These are phyloP conservation scores for Anguilla rostrata DNA, from an alignment of 2,113 vertebrate species.

Conservation along the genomic window DNA sequence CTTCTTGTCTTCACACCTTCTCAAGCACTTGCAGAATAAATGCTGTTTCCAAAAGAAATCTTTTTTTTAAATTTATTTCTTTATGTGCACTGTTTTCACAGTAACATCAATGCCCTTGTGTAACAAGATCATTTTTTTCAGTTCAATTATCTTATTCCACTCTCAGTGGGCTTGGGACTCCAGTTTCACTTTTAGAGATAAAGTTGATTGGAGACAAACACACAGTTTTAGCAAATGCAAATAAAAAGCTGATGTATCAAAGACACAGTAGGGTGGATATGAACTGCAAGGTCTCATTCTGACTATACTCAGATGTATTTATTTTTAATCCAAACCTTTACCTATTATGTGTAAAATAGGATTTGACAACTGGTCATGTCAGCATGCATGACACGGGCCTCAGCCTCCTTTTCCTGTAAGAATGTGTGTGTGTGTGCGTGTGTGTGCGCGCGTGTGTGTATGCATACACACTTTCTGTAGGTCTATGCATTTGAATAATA, in stretches of 20 bases:
- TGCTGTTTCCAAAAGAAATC: too few species aligned
- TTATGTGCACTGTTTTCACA: neutral
- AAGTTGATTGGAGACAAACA: neutral
- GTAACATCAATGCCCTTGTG: conserved; percentile 6
- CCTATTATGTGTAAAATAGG: neutral
- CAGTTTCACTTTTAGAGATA: neutral
- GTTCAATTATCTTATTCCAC: neutral
- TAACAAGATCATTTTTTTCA: conserved; percentile 1
- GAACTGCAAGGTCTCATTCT: conserved; percentile 1
- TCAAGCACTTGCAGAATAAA: too few species aligned
- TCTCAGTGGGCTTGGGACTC: conserved; percentile 3
- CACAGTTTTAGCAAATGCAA: conserved; percentile 7
- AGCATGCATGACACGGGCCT: neutral
- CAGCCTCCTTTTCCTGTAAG: neutral
- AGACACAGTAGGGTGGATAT: neutral
- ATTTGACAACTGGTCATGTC: neutral
- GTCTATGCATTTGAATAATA: too few species aligned
- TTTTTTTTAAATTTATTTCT: too few species aligned
- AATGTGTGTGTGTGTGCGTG: neutral
- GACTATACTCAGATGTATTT: neutral
- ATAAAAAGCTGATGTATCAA: neutral
- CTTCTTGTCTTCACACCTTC: too few species aligned
- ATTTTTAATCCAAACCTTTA: conserved; percentile 12
- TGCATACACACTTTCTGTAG: too few species aligned
- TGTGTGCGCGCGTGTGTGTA: too few species aligned